Evolutionary conservation across 2,888 invertebrate species (phyloP).

Genomic region (Zonitis immaculata): DNA sequence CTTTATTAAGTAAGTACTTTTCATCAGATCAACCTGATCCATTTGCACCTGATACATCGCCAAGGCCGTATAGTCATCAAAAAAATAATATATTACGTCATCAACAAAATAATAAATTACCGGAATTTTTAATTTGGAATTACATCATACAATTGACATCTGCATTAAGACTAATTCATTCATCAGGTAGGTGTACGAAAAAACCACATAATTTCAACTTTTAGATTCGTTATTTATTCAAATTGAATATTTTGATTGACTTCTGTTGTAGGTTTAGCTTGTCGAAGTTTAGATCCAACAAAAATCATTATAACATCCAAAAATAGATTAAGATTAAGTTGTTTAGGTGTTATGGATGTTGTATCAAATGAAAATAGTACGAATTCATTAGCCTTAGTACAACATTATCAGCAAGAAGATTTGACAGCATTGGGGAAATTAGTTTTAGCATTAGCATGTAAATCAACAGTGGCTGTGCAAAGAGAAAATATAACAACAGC

Average conservation of each 20-base stretch:
- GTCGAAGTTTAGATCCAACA: conserved; percentile 83
- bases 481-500: conserved; percentile 83
- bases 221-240: neutral
- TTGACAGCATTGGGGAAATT: conserved; percentile 85
- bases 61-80: conserved; percentile 75
- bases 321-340: conserved; percentile 70
- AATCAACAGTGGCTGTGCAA: conserved; percentile 81
- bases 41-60: conserved; percentile 78
- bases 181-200: conserved; percentile 43
- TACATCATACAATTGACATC: conserved; percentile 94
- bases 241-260: neutral
- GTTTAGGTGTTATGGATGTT: conserved; percentile 76
- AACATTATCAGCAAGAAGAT: conserved; percentile 85
- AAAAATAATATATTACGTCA: conserved; percentile 77
- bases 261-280: conserved; percentile 65
- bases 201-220: neutral
- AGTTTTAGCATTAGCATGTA: conserved; percentile 89
- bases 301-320: conserved; percentile 67
- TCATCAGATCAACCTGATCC: conserved; percentile 63
- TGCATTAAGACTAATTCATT: conserved; percentile 87
- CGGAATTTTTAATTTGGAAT: conserved; percentile 92
- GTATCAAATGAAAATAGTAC: conserved; percentile 67
- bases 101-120: conserved; percentile 65
- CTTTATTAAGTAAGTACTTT: conserved; percentile 82
- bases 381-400: conserved; percentile 62